A percentile compares a stretch with the other conserved stretches of the same genome.
Evolutionary conservation across 2,797 vertebrate genomes (phyloP).

Genomic region (Zonotrichia albicollis): DNA sequence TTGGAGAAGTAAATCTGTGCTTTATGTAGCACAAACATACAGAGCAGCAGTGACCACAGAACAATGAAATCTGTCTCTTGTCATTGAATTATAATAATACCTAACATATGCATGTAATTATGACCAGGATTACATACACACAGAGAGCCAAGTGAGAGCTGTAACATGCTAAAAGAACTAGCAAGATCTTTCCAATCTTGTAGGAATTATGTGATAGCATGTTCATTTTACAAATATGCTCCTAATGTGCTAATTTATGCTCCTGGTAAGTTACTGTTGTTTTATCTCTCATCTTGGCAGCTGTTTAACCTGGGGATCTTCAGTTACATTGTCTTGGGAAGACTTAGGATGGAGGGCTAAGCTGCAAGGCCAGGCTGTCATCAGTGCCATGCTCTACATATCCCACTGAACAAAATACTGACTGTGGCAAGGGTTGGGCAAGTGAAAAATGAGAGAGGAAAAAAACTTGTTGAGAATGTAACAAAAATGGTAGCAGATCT

Average conservation of each 20-base stretch:
- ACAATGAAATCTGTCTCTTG: background rate
- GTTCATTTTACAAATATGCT: background rate
- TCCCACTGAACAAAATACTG: background rate
- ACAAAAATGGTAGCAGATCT: background rate
- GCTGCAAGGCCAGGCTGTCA: background rate
- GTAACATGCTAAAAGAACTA: background rate
- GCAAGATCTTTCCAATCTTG: background rate
- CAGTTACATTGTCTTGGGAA: background rate
- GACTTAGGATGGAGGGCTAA: background rate
- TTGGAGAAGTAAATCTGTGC: background rate
- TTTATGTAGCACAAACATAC: background rate
- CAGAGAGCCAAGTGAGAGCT: background rate
- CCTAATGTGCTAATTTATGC: background rate
- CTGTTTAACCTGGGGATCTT: background rate
- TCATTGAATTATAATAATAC: constrained; percentile 22
- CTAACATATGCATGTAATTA: constrained; percentile 25
- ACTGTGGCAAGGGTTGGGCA: background rate
- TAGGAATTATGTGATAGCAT: background rate
- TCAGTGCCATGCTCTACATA: background rate
- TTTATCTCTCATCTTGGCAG: background rate
- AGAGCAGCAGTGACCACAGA: constrained; percentile 9
- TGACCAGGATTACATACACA: background rate
- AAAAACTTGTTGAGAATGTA: background rate
- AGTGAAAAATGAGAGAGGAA: background rate
- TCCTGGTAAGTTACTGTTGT: background rate